These are phyloP conservation scores for Calycopis cecrops DNA, from an alignment of 1,140 invertebrate genomes.

Conservation along the genomic window DNA sequence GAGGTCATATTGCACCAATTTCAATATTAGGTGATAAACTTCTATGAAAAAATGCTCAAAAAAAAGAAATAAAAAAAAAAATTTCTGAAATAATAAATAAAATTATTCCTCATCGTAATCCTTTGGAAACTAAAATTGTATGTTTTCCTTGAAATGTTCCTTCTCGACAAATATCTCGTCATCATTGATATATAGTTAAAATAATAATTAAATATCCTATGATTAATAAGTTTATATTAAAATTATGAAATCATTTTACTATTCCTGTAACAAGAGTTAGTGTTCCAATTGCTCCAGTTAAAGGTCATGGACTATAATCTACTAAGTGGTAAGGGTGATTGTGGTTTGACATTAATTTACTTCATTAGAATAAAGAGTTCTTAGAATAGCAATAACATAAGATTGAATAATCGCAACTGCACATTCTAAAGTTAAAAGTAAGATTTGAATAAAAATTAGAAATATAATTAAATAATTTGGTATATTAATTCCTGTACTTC, in stretches of 20 bases:
- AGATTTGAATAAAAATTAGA: conserved; percentile 16
- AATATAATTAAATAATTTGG: conserved; percentile 18
- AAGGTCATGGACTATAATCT: conserved; percentile 26
- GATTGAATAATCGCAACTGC: conserved; percentile 29
- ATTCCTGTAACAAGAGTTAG: conserved; percentile 29
- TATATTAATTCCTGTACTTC: conserved; percentile 17
- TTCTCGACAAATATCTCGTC: conserved; percentile 29
- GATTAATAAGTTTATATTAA: conserved; percentile 29
- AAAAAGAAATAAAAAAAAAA: conserved; percentile 28
- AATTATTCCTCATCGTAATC: conserved; percentile 27
- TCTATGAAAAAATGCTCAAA: conserved; percentile 26
- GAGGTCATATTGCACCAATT: conserved; percentile 25
- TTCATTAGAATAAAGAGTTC: conserved; percentile 30
- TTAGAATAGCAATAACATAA: conserved; percentile 28
- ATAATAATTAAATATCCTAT: conserved; percentile 28
- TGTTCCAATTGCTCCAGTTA: conserved; percentile 28
- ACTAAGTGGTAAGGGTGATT: conserved; percentile 27
- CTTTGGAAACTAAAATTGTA: conserved; percentile 26
- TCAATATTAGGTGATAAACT: conserved; percentile 27
- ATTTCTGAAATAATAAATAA: conserved; percentile 23
- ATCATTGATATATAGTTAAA: conserved; percentile 31
- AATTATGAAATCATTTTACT: conserved; percentile 34
- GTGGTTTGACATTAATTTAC: conserved; percentile 20
- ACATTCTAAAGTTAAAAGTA: conserved; percentile 13
- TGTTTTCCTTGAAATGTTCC: conserved; percentile 28